Percentiles rank a stretch among this genome's conserved stretches.
phyloP scores from a whole-genome alignment of 2,888 invertebrate genomes.

The Tethea ocularis region DNA sequence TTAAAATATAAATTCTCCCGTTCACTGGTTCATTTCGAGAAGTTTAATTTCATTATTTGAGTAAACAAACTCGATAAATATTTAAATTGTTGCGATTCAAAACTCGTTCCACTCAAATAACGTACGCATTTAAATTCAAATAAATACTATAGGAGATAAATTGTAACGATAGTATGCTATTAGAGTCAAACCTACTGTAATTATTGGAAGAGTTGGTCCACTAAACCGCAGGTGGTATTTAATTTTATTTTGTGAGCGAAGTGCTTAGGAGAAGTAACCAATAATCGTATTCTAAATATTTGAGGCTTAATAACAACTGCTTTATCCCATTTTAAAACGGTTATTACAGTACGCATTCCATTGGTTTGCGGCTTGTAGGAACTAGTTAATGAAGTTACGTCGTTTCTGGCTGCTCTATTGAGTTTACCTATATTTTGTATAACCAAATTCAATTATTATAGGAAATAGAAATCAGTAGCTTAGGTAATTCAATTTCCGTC shows the following conservation, averaged over 20 bases:
- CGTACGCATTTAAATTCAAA: slow-evolving; percentile 54
- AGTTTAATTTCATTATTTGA: slow-evolving; percentile 61
- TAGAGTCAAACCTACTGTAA: slow-evolving; percentile 64
- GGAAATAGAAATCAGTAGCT: no score
- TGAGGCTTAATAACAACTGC: not conserved
- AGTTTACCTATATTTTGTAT: not conserved
- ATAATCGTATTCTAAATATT: slow-evolving; percentile 7
- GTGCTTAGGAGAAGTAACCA: slow-evolving; percentile 20
- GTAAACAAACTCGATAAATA: slow-evolving; percentile 58
- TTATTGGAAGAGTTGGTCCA: slow-evolving; percentile 53
- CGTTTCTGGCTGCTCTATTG: not conserved
- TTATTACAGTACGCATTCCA: slow-evolving; percentile 8
- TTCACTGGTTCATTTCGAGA: slow-evolving; percentile 17
- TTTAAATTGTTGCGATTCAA: slow-evolving; percentile 50
- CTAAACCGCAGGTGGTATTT: slow-evolving; percentile 72
- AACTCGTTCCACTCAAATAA: slow-evolving; percentile 42
- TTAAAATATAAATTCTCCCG: not conserved
- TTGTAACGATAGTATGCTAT: slow-evolving; percentile 60
- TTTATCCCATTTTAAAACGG: slow-evolving; percentile 15
- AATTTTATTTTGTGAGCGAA: slow-evolving; percentile 54
- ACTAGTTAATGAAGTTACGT: not conserved
- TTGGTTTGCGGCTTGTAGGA: not conserved
- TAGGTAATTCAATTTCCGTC: no score
- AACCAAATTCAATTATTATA: no score
- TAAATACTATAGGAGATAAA: slow-evolving; percentile 62